Evolutionary conservation across 2,113 vertebrate species (phyloP).

Genomic region (Xiphophorus maculatus): DNA sequence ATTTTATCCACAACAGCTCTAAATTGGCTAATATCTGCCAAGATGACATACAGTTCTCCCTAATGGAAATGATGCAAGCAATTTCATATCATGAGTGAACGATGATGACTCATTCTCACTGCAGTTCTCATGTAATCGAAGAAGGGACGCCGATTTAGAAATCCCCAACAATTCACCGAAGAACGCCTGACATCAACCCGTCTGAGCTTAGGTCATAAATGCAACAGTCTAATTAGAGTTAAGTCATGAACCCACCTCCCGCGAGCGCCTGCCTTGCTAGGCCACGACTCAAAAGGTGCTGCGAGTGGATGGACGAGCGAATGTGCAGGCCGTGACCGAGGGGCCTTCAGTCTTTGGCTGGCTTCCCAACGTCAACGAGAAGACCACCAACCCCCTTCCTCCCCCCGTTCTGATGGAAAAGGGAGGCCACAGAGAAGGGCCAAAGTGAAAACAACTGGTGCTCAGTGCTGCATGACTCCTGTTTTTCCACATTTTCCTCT

Average conservation of each 20-base stretch:
- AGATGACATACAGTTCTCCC: background rate
- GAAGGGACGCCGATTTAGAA: slow-evolving; percentile 51
- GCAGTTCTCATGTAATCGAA: slow-evolving; percentile 57
- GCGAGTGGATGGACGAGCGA: slow-evolving; percentile 16
- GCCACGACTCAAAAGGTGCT: background rate
- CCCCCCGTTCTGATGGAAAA: slow-evolving; percentile 49
- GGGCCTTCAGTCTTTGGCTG: slow-evolving; percentile 34
- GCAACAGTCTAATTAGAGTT: slow-evolving; percentile 46
- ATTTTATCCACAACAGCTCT: background rate
- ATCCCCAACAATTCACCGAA: slow-evolving; percentile 22
- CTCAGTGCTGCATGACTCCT: slow-evolving; percentile 55
- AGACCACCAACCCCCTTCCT: slow-evolving; percentile 20
- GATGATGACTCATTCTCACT: slow-evolving; percentile 47
- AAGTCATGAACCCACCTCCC: slow-evolving; percentile 32
- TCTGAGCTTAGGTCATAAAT: slow-evolving; percentile 68
- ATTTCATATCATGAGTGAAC: slow-evolving; percentile 43
- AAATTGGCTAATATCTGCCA: background rate
- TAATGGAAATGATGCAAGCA: slow-evolving; percentile 31
- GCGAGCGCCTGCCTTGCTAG: background rate
- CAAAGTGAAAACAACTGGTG: slow-evolving; percentile 80
- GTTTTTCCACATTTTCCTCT: slow-evolving; percentile 64
- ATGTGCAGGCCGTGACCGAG: slow-evolving; percentile 26
- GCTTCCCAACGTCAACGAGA: slow-evolving; percentile 35
- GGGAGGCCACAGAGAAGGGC: slow-evolving; percentile 60
- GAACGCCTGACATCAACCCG: slow-evolving; percentile 59